These are phyloP conservation scores for Enteromius fasciolatus DNA, from an alignment of 2,797 vertebrate genomes.

Conservation along the genomic window DNA sequence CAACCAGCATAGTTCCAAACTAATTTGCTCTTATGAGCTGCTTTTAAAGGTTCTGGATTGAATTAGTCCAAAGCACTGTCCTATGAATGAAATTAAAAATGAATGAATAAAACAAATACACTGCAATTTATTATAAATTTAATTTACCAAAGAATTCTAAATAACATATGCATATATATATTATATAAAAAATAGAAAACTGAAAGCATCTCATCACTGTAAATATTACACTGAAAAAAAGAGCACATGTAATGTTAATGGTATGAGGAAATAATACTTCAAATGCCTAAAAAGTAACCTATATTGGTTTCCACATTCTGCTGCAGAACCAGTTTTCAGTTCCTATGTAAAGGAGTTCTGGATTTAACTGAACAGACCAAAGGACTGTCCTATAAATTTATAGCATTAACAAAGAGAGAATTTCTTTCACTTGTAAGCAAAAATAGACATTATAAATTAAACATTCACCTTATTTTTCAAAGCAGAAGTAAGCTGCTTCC, in stretches of 20 bases:
- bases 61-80: neutral
- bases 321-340: constrained; percentile 22
- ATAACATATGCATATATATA: no score
- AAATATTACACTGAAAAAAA: neutral
- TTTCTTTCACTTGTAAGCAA: neutral
- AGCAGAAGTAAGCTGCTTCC: neutral
- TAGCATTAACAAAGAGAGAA: neutral
- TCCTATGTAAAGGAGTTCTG: constrained; percentile 26
- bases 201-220: neutral
- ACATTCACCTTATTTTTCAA: neutral
- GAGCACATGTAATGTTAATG: neutral
- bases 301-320: constrained; percentile 1
- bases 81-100: neutral
- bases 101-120: no score
- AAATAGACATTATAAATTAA: neutral
- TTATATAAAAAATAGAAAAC: neutral
- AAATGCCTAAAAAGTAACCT: constrained; percentile 18
- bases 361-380: neutral
- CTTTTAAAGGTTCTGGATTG: neutral
- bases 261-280: constrained; percentile 24
- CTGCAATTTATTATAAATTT: no score
- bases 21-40: neutral
- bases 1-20: neutral
- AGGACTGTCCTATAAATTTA: neutral
- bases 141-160: no score